Conservation (phyloP, 2,888 invertebrate genomes). For the Netelia virgata region DNA sequence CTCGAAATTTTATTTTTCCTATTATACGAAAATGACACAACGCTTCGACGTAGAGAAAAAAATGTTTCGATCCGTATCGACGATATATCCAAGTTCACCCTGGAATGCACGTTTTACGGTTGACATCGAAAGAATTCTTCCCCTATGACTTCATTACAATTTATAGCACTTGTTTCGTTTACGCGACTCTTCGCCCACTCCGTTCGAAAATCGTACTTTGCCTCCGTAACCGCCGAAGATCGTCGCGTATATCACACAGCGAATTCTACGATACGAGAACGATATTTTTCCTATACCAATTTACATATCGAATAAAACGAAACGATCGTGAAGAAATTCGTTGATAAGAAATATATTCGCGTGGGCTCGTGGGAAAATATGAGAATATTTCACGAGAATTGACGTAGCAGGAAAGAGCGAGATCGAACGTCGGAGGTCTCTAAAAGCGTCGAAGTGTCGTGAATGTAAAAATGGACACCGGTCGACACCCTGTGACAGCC, state of each 20-base stretch:
- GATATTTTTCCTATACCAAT: neutral
- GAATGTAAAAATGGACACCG: slow-evolving; percentile 38
- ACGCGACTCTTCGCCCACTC: slow-evolving; percentile 32
- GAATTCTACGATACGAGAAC: slow-evolving; percentile 17
- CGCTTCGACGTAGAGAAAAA: too few species aligned
- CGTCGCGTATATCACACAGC: slow-evolving; percentile 5
- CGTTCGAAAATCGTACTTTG: slow-evolving; percentile 12
- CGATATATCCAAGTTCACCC: slow-evolving; percentile 4
- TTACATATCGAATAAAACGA: neutral
- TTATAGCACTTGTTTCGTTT: slow-evolving; percentile 35
- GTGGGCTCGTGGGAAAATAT: slow-evolving; percentile 27
- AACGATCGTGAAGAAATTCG: neutral
- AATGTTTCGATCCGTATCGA: too few species aligned
- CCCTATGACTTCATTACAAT: slow-evolving; percentile 39
- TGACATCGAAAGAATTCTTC: slow-evolving; percentile 4
- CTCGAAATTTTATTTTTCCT: neutral
- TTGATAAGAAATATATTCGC: slow-evolving; percentile 21
- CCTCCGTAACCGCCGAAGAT: slow-evolving; percentile 31
- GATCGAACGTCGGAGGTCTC: slow-evolving; percentile 8
- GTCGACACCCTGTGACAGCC: slow-evolving; percentile 28
- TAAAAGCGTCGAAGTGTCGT: slow-evolving; percentile 28
- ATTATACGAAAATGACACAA: neutral
- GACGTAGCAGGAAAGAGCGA: neutral
- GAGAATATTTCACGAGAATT: slow-evolving; percentile 5
- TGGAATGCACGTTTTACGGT: neutral